Base-by-base conservation (phyloP, 2,797 vertebrate species). In the Ctenochaetus hawaiiensis region DNA sequence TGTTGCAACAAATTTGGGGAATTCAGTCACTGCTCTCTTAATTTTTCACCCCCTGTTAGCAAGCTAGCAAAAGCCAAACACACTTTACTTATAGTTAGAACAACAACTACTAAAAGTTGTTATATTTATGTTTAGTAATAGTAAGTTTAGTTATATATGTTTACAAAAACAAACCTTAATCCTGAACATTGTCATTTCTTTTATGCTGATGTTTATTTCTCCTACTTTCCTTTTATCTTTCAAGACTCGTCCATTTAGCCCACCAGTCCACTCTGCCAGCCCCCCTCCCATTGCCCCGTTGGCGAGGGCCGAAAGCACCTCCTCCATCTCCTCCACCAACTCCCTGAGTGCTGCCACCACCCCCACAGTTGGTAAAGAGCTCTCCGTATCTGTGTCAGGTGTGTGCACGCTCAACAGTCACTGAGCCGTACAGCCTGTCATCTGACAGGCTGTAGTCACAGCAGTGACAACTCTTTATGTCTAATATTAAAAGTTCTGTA, bases 271-370 rank as follows among this genome's bases (percentile, higher is more conserved):
- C 87, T 97, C 97, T 0, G 97, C 97, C 80, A 99, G 98, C 87
- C 95, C 95, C 18, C 98, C 98, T 85, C 97, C 97, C 85, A 90
- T 96, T 60, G 98, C 98, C 53, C 98, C 98, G 2, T 86, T 99
- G 93, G 98, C 98, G 2, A 96, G 98, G 58, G 98, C 98, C 5
- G 98, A 99, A 89, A 99, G 98, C 92, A 99, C 97, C 37, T 99
- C 98, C 79, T 99, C 98, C 83, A 98, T 99, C 70, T 99, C 98
- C 52, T 99, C 98, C 71, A 98, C 97, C 91, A 99, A 98, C 78
- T 99, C 98, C 67, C 81, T 99, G 96, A 99, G 98, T 0, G 97
- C 98, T 11, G 97, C 98, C 91, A 99, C 97, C 78, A 99, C 98
- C 62, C 98, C 98, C 77, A 99, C 98, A 26, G 96, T 99, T 58